Conservation (phyloP, 2,888 invertebrate genomes). For the Disparrhopalites patrizii region DNA sequence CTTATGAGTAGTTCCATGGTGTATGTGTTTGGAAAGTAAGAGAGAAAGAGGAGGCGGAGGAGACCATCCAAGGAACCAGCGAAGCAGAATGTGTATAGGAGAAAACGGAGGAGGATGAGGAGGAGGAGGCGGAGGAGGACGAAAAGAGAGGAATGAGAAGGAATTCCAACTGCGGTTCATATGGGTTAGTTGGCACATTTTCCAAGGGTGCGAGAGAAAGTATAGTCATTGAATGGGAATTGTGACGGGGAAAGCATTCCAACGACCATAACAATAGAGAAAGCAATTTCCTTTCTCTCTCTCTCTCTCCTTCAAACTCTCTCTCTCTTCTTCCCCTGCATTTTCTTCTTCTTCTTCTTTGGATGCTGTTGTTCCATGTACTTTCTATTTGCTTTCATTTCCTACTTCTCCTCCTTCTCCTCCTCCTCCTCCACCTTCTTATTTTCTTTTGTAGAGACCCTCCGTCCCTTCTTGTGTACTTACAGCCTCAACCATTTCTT, state of each 20-base stretch:
- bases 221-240: slow-evolving; percentile 28
- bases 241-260: slow-evolving; percentile 28
- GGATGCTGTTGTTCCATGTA: not conserved
- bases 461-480: too few relatives aligned
- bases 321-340: slow-evolving; percentile 7
- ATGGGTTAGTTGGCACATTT: slow-evolving; percentile 16
- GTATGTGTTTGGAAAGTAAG: too few relatives aligned
- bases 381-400: not conserved
- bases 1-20: too few relatives aligned
- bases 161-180: slow-evolving; percentile 19
- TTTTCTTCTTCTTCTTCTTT: not conserved
- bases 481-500: not conserved
- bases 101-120: too few relatives aligned
- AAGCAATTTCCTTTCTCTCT: slow-evolving; percentile 37
- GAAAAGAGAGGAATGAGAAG: too few relatives aligned
- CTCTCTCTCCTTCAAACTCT: slow-evolving; percentile 20
- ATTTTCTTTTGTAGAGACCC: too few relatives aligned
- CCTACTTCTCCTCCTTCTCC: not conserved
- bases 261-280: slow-evolving; percentile 34
- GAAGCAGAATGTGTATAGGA: too few relatives aligned
- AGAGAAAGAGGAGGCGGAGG: too few relatives aligned
- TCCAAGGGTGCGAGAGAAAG: not conserved
- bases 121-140: too few relatives aligned
- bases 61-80: too few relatives aligned
- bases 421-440: not conserved